These are phyloP conservation scores for Grallaria varia DNA, from an alignment of 2,113 vertebrate genomes.

Conservation along the genomic window DNA sequence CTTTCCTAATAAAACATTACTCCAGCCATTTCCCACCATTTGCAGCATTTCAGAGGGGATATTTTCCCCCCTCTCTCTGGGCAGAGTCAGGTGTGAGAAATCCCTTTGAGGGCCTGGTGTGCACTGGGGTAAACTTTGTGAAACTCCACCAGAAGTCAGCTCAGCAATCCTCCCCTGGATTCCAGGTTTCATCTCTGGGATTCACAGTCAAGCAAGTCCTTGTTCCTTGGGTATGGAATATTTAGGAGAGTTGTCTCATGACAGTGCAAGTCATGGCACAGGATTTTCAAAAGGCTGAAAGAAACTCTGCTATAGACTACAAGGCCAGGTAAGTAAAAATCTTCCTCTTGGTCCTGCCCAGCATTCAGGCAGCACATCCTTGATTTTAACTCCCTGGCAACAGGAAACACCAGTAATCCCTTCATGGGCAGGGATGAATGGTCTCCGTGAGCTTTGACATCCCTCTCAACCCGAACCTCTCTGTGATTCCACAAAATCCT, in stretches of 20 bases:
- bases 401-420: background rate
- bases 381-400: background rate
- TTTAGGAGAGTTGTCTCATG: background rate
- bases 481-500: background rate
- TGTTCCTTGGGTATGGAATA: too few relatives aligned
- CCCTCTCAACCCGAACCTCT: background rate
- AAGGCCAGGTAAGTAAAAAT: background rate
- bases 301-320: background rate
- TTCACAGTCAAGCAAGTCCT: background rate
- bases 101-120: background rate
- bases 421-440: fast-evolving
- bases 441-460: too few relatives aligned
- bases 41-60: background rate
- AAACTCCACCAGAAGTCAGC: background rate
- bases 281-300: background rate
- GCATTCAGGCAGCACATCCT: background rate
- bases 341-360: background rate
- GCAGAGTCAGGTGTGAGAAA: background rate
- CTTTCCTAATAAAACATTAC: background rate
- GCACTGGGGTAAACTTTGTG: background rate
- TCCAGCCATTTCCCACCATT: background rate
- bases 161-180: background rate
- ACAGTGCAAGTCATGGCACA: fast-evolving
- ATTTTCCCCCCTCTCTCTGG: background rate
- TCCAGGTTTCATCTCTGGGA: background rate